phyloP scores from a whole-genome alignment of 92 coral and sea anemone species.

The Chrysogorgia sp. region DNA sequence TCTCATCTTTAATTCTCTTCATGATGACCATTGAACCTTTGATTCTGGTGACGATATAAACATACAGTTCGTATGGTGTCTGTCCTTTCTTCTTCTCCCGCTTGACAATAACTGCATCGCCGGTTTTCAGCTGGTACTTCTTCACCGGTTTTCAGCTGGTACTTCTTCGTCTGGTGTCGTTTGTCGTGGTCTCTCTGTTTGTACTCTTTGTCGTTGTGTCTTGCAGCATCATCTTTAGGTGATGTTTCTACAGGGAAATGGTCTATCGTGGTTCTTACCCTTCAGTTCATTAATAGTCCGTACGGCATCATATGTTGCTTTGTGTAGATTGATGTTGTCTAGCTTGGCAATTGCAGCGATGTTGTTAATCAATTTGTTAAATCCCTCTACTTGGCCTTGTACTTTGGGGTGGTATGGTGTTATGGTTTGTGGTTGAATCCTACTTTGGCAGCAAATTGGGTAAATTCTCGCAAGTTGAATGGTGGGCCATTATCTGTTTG shows the following conservation, averaged over 20 bases:
- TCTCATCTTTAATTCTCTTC: conserved; percentile 46
- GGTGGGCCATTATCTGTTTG: conserved; percentile 65
- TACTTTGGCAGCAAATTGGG: conserved; percentile 22
- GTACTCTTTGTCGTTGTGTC: conserved; percentile 45
- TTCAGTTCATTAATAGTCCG: conserved; percentile 50
- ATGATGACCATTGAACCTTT: conserved; percentile 44
- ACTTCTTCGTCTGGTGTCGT: too few species aligned
- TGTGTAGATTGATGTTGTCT: conserved; percentile 46
- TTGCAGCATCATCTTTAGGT: conserved; percentile 41
- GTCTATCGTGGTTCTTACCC: conserved; percentile 54
- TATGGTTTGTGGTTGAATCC: conserved; percentile 39
- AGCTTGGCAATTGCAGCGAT: conserved; percentile 58
- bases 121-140: conserved; percentile 47
- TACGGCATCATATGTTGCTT: conserved; percentile 68
- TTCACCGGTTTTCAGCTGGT: conserved; percentile 57
- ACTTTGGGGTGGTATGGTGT: conserved; percentile 47
- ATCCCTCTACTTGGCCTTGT: conserved; percentile 18
- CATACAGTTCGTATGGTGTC: conserved; percentile 58
- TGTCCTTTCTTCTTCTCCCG: conserved; percentile 62
- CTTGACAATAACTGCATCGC: conserved; percentile 67
- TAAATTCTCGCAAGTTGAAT: conserved; percentile 32
- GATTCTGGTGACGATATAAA: conserved; percentile 44
- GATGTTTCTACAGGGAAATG: conserved; percentile 62
- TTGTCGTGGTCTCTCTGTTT: conserved; percentile 17
- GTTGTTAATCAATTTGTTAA: conserved; percentile 38